A percentile compares a stretch with the other conserved stretches of the same genome.
Evolutionary conservation across 2,888 invertebrate species (phyloP).

Genomic region (Rhingia rostrata): DNA sequence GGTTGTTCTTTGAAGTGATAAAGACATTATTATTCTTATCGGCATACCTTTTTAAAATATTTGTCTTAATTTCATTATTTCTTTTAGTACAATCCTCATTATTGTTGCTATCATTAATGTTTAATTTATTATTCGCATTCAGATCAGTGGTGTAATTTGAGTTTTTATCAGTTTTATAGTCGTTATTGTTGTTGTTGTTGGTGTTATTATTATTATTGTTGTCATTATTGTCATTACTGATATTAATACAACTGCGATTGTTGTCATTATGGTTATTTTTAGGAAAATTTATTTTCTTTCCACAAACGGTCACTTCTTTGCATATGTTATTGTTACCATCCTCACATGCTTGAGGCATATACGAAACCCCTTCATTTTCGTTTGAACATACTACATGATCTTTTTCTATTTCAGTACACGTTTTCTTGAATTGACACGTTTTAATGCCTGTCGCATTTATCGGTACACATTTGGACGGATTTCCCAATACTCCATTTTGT

Average conservation of each 20-base stretch:
- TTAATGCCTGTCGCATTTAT: constrained; percentile 54
- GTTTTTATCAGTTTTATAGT: constrained; percentile 78
- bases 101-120: constrained; percentile 53
- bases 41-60: constrained; percentile 10
- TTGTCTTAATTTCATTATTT: constrained; percentile 29
- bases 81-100: constrained; percentile 53
- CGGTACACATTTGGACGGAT: constrained; percentile 33
- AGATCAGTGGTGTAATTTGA: constrained; percentile 75
- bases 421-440: constrained; percentile 25
- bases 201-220: constrained; percentile 78
- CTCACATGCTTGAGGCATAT: constrained; percentile 8
- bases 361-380: constrained; percentile 1
- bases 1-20: constrained; percentile 1
- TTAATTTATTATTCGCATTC: constrained; percentile 41
- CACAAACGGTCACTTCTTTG: constrained; percentile 62
- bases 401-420: constrained; percentile 20
- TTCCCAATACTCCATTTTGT: constrained; percentile 76
- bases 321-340: constrained; percentile 56
- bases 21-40: constrained; percentile 54
- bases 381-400: neutral
- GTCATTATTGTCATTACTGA: constrained; percentile 20
- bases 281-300: constrained; percentile 53
- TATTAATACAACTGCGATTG: constrained; percentile 25
- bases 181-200: constrained; percentile 79
- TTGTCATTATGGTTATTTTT: constrained; percentile 70